Conservation (phyloP, 2,797 vertebrate genomes). For the Gambelia wislizenii region DNA sequence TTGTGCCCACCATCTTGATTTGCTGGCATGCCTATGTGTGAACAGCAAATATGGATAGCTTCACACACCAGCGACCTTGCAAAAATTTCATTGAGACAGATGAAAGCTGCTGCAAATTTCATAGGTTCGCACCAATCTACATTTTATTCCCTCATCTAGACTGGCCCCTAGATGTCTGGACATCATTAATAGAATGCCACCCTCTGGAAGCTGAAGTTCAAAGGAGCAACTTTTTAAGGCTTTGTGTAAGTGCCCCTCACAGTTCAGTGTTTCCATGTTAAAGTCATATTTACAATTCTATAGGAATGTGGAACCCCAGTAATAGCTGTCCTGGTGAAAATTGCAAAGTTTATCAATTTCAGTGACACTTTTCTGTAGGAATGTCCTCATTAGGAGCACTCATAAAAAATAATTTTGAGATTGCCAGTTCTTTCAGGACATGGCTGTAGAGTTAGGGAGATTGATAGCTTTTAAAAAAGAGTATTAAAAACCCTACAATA, state of each 20-base stretch:
- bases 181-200: too few relatives aligned
- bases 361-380: background rate
- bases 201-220: too few relatives aligned
- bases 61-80: too few relatives aligned
- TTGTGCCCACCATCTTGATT: too few relatives aligned
- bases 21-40: too few relatives aligned
- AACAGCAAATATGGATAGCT: too few relatives aligned
- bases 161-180: too few relatives aligned
- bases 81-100: too few relatives aligned
- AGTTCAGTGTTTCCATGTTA: background rate
- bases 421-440: background rate
- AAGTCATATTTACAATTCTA: background rate
- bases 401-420: background rate
- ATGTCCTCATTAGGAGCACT: background rate
- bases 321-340: background rate
- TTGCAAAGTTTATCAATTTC: background rate
- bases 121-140: too few relatives aligned
- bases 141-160: too few relatives aligned
- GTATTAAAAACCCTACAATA: background rate
- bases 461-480: background rate
- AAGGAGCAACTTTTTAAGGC: too few relatives aligned
- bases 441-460: background rate
- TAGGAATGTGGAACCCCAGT: background rate
- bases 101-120: too few relatives aligned
- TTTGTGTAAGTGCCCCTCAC: background rate